A percentile compares a stretch with the other conserved stretches of the same genome.
Evolutionary conservation across 2,888 invertebrate genomes (phyloP).

Genomic region (Folsomia candida): DNA sequence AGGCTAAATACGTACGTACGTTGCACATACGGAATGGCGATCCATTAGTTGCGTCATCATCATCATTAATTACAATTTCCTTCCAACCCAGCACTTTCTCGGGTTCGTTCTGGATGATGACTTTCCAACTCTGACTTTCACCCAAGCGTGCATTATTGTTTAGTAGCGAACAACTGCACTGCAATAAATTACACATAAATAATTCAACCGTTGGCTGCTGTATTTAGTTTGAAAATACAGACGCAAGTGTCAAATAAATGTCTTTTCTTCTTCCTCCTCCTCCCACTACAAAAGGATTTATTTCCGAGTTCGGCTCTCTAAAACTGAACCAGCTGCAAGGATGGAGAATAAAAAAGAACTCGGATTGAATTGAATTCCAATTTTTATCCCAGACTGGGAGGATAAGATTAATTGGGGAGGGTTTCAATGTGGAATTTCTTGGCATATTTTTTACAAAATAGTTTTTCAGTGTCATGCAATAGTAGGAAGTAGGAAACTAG

Average conservation of each 20-base stretch:
- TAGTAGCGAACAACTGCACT: too few relatives aligned
- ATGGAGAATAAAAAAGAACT: not conserved
- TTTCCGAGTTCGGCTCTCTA: not conserved
- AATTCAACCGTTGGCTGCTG: not conserved
- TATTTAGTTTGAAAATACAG: not conserved
- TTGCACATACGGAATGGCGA: too few relatives aligned
- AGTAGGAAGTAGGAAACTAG: too few relatives aligned
- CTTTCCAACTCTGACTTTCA: too few relatives aligned
- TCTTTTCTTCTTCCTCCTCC: not conserved
- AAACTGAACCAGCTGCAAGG: not conserved
- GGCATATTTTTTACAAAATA: too few relatives aligned
- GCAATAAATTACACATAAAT: not conserved
- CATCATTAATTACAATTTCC: too few relatives aligned
- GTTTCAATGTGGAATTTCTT: not conserved
- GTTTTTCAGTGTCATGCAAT: too few relatives aligned
- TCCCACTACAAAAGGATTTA: not conserved
- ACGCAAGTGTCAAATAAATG: not conserved
- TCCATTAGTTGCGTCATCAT: too few relatives aligned
- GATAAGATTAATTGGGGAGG: not conserved
- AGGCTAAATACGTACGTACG: too few relatives aligned
- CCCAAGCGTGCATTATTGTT: too few relatives aligned
- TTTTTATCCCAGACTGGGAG: not conserved
- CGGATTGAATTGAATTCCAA: not conserved
- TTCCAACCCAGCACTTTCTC: too few relatives aligned
- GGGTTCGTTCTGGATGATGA: too few relatives aligned